phyloP scores from a whole-genome alignment of 2,888 invertebrate genomes.

The Drosophila percnosoma region DNA sequence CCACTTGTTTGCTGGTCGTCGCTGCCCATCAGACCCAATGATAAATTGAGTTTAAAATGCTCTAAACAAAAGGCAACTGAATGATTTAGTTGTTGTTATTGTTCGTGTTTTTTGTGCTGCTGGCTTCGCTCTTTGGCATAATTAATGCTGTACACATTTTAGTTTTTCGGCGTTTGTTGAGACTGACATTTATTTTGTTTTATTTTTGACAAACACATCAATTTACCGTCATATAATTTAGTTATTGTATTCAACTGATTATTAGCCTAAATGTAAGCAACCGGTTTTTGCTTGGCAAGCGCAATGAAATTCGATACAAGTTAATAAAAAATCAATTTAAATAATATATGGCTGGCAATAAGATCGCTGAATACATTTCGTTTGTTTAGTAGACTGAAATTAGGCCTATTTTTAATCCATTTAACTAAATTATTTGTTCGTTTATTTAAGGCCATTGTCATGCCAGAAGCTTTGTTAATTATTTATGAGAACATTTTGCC shows the following conservation, averaged over 20 bases:
- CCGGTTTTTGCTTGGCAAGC: not conserved
- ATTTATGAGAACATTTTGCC: conserved; percentile 23
- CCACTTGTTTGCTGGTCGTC: not conserved
- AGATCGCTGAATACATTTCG: not conserved
- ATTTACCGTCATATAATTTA: conserved; percentile 65
- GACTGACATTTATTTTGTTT: conserved; percentile 9
- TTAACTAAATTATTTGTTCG: conserved; percentile 11
- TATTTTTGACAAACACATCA: conserved; percentile 53
- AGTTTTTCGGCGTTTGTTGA: conserved; percentile 14
- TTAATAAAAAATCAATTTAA: conserved; percentile 16
- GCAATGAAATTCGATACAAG: conserved; percentile 8
- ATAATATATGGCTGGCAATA: conserved; percentile 1
- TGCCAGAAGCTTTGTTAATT: conserved; percentile 21
- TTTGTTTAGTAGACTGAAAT: conserved; percentile 1
- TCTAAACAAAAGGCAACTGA: conserved; percentile 49
- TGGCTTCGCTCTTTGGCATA: conserved; percentile 36
- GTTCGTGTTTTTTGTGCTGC: conserved; percentile 23
- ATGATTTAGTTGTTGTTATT: conserved; percentile 60
- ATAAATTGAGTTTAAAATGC: conserved; percentile 74
- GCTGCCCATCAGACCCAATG: conserved; percentile 61
- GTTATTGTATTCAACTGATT: conserved; percentile 65
- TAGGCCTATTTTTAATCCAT: conserved; percentile 11
- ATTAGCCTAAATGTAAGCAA: conserved; percentile 39
- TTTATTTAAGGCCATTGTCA: conserved; percentile 6
- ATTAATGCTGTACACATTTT: conserved; percentile 66